These are phyloP conservation scores for Malurus alboscapulatus DNA, from an alignment of 2,113 vertebrate genomes.

Conservation along the genomic window DNA sequence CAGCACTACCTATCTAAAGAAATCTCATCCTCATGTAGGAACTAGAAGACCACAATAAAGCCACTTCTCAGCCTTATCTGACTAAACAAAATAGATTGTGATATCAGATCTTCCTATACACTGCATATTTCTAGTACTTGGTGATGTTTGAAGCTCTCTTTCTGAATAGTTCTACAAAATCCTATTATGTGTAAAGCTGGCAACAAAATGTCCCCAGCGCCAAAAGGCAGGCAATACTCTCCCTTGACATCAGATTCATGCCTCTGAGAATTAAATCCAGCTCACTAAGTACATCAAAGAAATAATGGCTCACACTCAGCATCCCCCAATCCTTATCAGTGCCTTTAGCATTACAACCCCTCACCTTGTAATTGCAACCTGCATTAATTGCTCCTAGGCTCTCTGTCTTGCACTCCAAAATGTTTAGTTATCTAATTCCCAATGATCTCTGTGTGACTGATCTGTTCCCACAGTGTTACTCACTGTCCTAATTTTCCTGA, in stretches of 20 bases:
- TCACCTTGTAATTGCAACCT: neutral
- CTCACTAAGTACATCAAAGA: neutral
- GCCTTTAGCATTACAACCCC: neutral
- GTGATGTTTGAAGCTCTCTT: neutral
- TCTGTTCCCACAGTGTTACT: neutral
- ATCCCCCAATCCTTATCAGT: neutral
- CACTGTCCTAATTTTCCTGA: neutral
- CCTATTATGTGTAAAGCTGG: neutral
- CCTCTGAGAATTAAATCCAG: neutral
- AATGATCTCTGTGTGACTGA: fast-evolving
- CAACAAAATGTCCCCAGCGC: neutral
- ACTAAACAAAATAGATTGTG: neutral
- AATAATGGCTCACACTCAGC: neutral
- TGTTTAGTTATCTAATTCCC: neutral
- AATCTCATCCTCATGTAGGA: neutral
- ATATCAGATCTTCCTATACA: neutral
- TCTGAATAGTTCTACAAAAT: neutral
- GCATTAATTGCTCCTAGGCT: neutral
- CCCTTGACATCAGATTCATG: neutral
- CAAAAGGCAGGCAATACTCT: neutral
- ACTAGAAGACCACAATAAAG: neutral
- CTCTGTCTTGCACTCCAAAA: neutral
- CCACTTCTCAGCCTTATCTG: neutral
- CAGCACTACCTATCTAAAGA: neutral
- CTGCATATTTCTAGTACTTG: neutral